phyloP scores from a whole-genome alignment of 2,113 vertebrate genomes.

The Pleuronectes platessa region DNA sequence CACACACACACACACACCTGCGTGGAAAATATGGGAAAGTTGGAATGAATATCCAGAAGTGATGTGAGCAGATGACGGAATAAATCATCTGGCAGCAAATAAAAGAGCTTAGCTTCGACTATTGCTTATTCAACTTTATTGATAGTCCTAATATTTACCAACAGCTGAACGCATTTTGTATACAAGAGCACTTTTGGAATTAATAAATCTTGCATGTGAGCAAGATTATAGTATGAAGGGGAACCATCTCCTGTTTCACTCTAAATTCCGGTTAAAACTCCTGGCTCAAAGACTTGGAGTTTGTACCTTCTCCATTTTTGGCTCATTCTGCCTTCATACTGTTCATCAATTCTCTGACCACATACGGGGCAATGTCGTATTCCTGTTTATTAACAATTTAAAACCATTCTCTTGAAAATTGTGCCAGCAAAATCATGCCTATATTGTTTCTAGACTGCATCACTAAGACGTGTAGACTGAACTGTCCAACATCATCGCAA shows the following conservation, averaged over 20 bases:
- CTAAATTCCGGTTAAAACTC: constrained; percentile 10
- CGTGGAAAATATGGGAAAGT: constrained; percentile 62
- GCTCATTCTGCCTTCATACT: constrained; percentile 18
- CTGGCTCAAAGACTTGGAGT: constrained; percentile 20
- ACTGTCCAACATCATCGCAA: not conserved
- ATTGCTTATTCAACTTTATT: constrained; percentile 47
- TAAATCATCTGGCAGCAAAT: constrained; percentile 62
- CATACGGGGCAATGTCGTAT: constrained; percentile 30
- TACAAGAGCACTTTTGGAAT: constrained; percentile 38
- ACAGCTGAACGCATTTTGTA: constrained; percentile 48
- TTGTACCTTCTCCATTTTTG: constrained; percentile 29
- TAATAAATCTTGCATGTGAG: constrained; percentile 16
- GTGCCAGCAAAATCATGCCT: constrained; percentile 1
- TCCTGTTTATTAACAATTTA: constrained; percentile 17
- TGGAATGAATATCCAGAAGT: constrained; percentile 54
- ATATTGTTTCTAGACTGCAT: constrained; percentile 20
- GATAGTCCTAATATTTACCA: constrained; percentile 35
- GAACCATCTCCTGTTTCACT: constrained; percentile 37
- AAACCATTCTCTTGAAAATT: not conserved
- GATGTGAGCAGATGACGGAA: constrained; percentile 59
- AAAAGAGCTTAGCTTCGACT: constrained; percentile 49
- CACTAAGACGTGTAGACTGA: not conserved
- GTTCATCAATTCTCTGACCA: constrained; percentile 31
- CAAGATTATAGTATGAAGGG: constrained; percentile 37
- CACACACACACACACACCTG: constrained; percentile 30